Evolutionary conservation across 2,797 vertebrate species (phyloP).

Genomic region (Sebastes nivosus): DNA sequence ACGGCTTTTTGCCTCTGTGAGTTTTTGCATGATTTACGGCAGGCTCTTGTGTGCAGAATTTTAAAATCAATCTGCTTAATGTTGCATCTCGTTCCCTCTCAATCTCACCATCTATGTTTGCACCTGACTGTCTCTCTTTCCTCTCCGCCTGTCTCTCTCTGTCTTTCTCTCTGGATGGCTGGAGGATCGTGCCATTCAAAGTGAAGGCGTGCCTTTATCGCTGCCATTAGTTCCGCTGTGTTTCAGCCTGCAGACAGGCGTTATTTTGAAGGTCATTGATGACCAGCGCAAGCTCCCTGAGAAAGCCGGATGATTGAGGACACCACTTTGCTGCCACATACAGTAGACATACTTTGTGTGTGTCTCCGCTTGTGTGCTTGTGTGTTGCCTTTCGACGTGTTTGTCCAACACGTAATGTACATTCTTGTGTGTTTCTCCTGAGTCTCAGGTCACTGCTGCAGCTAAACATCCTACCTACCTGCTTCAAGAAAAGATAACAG

Average conservation of each 20-base stretch:
- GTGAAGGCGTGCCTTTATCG: slow-evolving; percentile 67
- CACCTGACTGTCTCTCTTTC: slow-evolving; percentile 13
- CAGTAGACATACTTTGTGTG: not conserved
- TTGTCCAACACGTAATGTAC: slow-evolving; percentile 16
- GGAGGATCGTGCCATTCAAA: slow-evolving; percentile 57
- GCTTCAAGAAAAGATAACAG: slow-evolving; percentile 10
- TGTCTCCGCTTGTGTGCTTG: not conserved
- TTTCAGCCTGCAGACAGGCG: slow-evolving; percentile 50
- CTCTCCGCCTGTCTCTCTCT: slow-evolving; percentile 22
- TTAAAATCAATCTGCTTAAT: slow-evolving; percentile 82
- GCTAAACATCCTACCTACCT: not conserved
- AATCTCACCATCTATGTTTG: slow-evolving; percentile 46
- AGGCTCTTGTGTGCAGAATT: slow-evolving; percentile 64
- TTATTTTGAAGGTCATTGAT: slow-evolving; percentile 74
- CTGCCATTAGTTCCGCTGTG: slow-evolving; percentile 73
- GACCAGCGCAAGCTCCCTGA: slow-evolving; percentile 43
- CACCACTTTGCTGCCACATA: slow-evolving; percentile 11
- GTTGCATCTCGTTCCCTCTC: slow-evolving; percentile 73
- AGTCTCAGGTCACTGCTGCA: slow-evolving; percentile 9
- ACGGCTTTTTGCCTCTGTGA: slow-evolving; percentile 56
- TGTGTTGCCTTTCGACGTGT: not conserved
- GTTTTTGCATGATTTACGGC: slow-evolving; percentile 70
- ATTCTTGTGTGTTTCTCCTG: not conserved
- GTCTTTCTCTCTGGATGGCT: slow-evolving; percentile 22
- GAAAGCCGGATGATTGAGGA: slow-evolving; percentile 31